These are phyloP conservation scores for Sinocyclocheilus anophthalmus DNA, from an alignment of 2,113 vertebrate genomes.

Conservation along the genomic window DNA sequence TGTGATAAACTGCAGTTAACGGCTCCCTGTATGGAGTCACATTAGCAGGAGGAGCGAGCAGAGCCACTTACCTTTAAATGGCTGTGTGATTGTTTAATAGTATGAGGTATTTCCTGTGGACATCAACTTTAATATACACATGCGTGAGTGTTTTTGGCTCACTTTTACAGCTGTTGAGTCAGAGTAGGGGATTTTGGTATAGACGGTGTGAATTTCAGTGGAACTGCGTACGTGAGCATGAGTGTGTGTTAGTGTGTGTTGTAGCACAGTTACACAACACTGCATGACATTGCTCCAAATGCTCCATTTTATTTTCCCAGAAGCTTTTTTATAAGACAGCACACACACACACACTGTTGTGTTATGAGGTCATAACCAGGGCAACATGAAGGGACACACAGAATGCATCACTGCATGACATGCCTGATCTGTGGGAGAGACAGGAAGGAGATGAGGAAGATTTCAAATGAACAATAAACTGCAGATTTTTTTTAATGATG, in stretches of 20 bases:
- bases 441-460: neutral
- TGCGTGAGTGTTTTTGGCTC: neutral
- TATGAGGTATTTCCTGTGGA: constrained; percentile 27
- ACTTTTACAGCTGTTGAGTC: constrained; percentile 42
- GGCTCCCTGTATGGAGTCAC: neutral
- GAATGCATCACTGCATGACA: constrained; percentile 64
- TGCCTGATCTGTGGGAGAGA: constrained; percentile 43
- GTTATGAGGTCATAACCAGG: constrained; percentile 14
- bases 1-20: neutral
- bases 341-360: neutral
- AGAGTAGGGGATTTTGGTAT: constrained; percentile 47
- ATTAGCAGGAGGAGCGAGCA: neutral
- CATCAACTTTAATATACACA: neutral
- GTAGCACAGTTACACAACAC: constrained; percentile 7
- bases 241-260: neutral
- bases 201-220: constrained; percentile 36
- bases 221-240: constrained; percentile 15
- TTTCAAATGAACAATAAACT: constrained; percentile 56
- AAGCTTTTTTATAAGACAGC: constrained; percentile 13
- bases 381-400: constrained; percentile 16
- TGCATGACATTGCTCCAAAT: constrained; percentile 28
- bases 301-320: constrained; percentile 34
- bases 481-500: too few species aligned
- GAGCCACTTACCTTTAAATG: neutral
- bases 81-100: neutral